Conservation (phyloP, 2,113 vertebrate species). For the Ctenomys sociabilis region DNA sequence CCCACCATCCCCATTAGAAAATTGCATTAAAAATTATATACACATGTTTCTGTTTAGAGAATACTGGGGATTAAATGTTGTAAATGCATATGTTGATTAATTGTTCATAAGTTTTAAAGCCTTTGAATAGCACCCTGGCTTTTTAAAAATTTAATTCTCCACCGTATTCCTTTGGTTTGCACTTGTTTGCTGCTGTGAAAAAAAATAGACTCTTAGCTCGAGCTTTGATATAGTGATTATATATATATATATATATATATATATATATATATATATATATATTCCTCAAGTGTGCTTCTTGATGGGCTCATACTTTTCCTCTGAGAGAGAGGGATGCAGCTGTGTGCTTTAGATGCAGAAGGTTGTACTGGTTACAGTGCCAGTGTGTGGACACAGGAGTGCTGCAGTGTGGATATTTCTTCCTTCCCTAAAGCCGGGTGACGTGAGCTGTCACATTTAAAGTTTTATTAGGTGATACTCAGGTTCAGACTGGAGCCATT, state of each 20-base stretch:
- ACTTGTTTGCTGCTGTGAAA: background rate
- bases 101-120: background rate
- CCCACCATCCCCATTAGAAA: background rate
- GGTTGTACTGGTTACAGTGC: background rate
- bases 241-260: no score
- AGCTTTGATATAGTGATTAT: background rate
- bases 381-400: slow-evolving; percentile 24
- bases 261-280: background rate
- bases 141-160: background rate
- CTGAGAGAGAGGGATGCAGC: background rate
- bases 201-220: background rate
- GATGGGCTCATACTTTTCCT: background rate
- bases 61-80: background rate
- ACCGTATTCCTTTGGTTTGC: background rate
- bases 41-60: slow-evolving; percentile 33
- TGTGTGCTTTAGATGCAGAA: background rate
- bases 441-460: slow-evolving; percentile 56
- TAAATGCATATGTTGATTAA: slow-evolving; percentile 30
- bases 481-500: slow-evolving; percentile 56
- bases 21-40: background rate
- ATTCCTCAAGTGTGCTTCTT: background rate
- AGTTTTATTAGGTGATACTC: slow-evolving; percentile 65
- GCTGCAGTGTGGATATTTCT: background rate
- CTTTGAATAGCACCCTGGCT: background rate
- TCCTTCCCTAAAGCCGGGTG: slow-evolving; percentile 38